Conservation (phyloP, 2,113 vertebrate genomes). For the Eclectus roratus region DNA sequence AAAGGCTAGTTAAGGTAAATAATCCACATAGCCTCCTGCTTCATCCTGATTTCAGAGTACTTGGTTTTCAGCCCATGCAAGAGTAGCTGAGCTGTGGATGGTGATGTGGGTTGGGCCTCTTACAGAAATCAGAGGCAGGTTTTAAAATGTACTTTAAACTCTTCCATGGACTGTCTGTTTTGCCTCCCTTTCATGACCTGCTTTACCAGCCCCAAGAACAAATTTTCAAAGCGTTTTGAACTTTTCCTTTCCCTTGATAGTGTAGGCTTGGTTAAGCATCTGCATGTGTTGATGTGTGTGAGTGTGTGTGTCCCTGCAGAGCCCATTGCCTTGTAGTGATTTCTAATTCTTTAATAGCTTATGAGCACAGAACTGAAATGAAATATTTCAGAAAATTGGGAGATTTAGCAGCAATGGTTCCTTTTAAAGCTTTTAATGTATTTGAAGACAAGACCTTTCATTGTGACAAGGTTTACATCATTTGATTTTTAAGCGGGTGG, state of each 20-base stretch:
- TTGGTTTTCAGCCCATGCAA: neutral
- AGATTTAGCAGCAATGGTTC: neutral
- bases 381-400: neutral
- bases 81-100: neutral
- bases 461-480: neutral
- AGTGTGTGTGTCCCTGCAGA: neutral
- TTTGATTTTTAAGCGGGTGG: constrained; percentile 43
- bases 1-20: constrained; percentile 9
- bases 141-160: neutral
- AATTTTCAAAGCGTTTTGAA: neutral
- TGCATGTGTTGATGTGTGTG: accelerated
- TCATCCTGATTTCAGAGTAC: neutral
- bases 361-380: neutral
- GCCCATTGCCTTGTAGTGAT: neutral
- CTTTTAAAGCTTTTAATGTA: neutral
- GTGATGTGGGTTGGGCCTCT: neutral
- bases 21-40: neutral
- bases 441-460: constrained; percentile 19
- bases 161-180: neutral
- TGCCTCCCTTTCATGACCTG: neutral
- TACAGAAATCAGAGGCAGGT: neutral
- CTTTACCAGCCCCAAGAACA: neutral
- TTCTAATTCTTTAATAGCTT: neutral
- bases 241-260: neutral
- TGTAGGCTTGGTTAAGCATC: neutral